These are phyloP conservation scores for Vimba vimba DNA, from an alignment of 2,113 vertebrate genomes.

Conservation along the genomic window DNA sequence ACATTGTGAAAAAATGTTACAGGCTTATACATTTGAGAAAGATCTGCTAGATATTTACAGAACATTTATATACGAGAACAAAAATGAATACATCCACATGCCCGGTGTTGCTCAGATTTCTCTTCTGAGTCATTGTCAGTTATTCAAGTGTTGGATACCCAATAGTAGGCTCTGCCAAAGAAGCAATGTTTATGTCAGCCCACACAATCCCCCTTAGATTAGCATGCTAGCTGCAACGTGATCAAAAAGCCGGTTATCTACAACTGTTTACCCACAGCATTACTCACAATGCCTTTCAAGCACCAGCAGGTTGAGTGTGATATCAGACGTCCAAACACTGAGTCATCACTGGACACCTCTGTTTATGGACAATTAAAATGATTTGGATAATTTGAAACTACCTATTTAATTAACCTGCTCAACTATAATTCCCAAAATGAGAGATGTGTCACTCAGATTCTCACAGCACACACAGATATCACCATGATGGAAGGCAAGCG, in stretches of 20 bases:
- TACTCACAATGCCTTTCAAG: conserved; percentile 30
- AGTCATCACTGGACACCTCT: background rate
- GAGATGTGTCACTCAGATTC: background rate
- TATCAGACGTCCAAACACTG: background rate
- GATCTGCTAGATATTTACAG: background rate
- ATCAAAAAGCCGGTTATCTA: conserved; percentile 17
- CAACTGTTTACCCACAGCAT: conserved; percentile 14
- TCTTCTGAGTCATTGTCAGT: conserved; percentile 14
- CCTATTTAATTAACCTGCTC: conserved; percentile 1
- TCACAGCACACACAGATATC: background rate
- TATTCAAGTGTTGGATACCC: conserved; percentile 17
- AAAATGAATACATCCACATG: background rate
- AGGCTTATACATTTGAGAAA: background rate
- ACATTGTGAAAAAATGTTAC: background rate
- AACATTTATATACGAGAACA: background rate
- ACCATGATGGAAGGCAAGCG: background rate
- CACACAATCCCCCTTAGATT: conserved; percentile 20
- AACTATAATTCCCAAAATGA: conserved; percentile 3
- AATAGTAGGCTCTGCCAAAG: conserved; percentile 16
- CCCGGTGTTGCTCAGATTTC: background rate
- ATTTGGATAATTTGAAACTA: background rate
- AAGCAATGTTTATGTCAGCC: conserved; percentile 2
- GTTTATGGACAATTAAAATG: conserved; percentile 1
- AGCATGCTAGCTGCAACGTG: conserved; percentile 8
- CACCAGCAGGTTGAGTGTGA: conserved; percentile 1